Percentiles rank a stretch among this genome's conserved stretches.
Evolutionary conservation across 2,888 invertebrate genomes (phyloP).

Genomic region (Thereva nobilitata): DNA sequence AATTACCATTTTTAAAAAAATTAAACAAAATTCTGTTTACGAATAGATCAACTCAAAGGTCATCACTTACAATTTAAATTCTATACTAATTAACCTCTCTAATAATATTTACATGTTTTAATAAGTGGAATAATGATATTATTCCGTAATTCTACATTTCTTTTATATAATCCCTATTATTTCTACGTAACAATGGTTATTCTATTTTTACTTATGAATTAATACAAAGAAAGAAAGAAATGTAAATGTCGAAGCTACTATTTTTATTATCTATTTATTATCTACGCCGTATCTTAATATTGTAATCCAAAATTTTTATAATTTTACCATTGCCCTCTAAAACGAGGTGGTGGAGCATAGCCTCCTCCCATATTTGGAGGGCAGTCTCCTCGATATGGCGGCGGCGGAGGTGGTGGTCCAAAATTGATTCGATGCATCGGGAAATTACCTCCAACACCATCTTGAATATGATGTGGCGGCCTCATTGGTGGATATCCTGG

Average conservation of each 20-base stretch:
- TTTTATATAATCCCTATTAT: too few species aligned
- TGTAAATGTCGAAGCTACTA: not conserved
- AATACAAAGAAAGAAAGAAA: too few species aligned
- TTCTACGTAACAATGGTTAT: too few species aligned
- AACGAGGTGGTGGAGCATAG: slow-evolving; percentile 36
- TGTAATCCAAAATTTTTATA: slow-evolving; percentile 4
- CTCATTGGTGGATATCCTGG: slow-evolving; percentile 28
- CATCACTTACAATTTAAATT: too few species aligned
- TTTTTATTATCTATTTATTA: slow-evolving; percentile 1
- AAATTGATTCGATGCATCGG: slow-evolving; percentile 40
- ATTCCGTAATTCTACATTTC: too few species aligned
- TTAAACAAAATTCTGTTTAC: slow-evolving; percentile 11
- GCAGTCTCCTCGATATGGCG: slow-evolving; percentile 36
- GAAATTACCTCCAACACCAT: slow-evolving; percentile 29
- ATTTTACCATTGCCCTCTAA: slow-evolving; percentile 40
- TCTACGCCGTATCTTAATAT: not conserved
- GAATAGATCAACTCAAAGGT: not conserved
- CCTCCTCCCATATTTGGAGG: slow-evolving; percentile 31
- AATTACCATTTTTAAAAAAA: slow-evolving; percentile 2
- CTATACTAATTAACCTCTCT: too few species aligned
- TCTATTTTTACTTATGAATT: too few species aligned
- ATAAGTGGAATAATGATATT: too few species aligned
- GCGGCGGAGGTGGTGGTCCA: slow-evolving; percentile 39
- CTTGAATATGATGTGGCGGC: slow-evolving; percentile 20
- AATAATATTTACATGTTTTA: too few species aligned